A percentile compares a stretch with the other conserved stretches of the same genome.
Conservation (phyloP, 2,888 invertebrate species). For the Graphium colonna region DNA sequence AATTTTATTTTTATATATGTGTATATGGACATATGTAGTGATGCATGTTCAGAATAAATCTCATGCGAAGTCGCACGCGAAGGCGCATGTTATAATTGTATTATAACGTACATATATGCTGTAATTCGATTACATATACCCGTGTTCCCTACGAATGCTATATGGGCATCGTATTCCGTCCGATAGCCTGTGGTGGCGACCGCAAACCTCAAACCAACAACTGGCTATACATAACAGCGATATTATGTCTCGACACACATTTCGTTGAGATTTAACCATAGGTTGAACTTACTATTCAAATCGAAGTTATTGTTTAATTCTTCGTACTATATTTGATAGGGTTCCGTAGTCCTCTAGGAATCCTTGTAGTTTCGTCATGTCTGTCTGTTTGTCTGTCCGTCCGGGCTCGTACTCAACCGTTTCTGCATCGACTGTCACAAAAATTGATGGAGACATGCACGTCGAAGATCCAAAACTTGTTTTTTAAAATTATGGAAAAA, state of each 20-base stretch:
- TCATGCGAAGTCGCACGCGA: constrained; percentile 6
- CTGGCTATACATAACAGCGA: constrained; percentile 27
- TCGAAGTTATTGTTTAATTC: constrained; percentile 3
- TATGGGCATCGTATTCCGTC: constrained; percentile 53
- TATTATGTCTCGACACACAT: constrained; percentile 15
- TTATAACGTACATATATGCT: constrained; percentile 18
- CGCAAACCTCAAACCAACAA: constrained; percentile 60
- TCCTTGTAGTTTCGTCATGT: too few relatives aligned
- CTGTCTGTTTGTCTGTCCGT: too few relatives aligned
- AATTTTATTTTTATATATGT: too few relatives aligned
- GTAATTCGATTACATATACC: constrained; percentile 43
- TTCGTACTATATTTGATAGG: too few relatives aligned
- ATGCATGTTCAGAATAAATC: neutral
- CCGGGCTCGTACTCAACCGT: too few relatives aligned
- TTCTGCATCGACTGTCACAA: too few relatives aligned
- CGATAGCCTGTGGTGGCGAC: constrained; percentile 57
- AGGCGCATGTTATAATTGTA: constrained; percentile 13
- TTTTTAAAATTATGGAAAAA: too few relatives aligned
- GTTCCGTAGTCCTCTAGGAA: too few relatives aligned
- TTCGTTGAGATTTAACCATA: neutral
- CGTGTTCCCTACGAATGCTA: constrained; percentile 46
- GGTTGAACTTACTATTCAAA: too few relatives aligned
- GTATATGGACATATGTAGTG: too few relatives aligned
- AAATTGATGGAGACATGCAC: too few relatives aligned
- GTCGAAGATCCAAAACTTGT: too few relatives aligned